Evolutionary conservation across 2,113 vertebrate species (phyloP), one percentile per base, ranked within the genome.

Genomic region (Phyllopteryx taeniolatus): DNA sequence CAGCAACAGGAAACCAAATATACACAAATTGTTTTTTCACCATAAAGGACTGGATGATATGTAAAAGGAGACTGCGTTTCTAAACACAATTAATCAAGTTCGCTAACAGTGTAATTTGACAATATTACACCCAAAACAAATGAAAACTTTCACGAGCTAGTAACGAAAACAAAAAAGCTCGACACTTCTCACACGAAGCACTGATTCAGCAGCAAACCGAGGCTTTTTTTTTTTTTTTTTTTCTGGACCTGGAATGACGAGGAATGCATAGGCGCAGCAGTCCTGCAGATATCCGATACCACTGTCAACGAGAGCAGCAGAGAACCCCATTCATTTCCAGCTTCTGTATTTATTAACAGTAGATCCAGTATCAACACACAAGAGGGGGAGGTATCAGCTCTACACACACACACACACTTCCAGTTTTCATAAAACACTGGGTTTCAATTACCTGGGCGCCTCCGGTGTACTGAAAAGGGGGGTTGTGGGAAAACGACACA

Each of bases 291-390:
- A 90, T 79, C 54, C 27, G 84, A 90, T 81, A 89, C 86, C 87
- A 84, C 84, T 86, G 85, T 84, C 76, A 83, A 87, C 81, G 35
- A 57, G 31, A 81, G 79, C 67, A 54, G 74, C 71, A 79, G 79
- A 88, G 79, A 89, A 84, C 70, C 27, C 74, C 72, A 82, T 87
- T 91, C 71, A 87, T 85, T 85, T 83, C 84, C 69, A 87, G 85
- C 82, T 86, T 79, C 87, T 90, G 86, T 87, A 86, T 91, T 89
- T 86, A 82, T 89, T 84, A 89, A 83, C 85, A 81, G 82, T 85
- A 79, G 79, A 85, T 86, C 75, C 53, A 54, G 79, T 86, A 85
- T 88, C 82, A 89, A 85, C 86, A 83, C 77, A 79, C 65, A 71
- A 53, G 67, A 49, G 60, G 70, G 85, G 35, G 67, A 78, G 42